Percentiles rank a stretch among this genome's conserved stretches.
phyloP scores from a whole-genome alignment of 2,888 invertebrate species.

The Synergus laeviventris region DNA sequence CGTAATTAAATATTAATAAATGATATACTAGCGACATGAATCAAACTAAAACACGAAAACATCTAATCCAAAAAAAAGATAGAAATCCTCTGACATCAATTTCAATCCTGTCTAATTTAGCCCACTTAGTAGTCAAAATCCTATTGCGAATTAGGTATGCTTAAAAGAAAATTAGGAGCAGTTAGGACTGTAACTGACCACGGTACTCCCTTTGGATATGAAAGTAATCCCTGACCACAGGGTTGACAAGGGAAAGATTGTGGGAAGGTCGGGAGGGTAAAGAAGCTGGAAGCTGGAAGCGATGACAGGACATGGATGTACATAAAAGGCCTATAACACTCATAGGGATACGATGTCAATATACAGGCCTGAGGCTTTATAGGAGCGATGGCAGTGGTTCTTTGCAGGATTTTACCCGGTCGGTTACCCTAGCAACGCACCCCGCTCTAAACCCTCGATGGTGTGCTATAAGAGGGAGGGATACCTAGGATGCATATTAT shows the following conservation, averaged over 20 bases:
- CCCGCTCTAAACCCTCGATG: constrained; percentile 58
- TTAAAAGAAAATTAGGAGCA: constrained; percentile 13
- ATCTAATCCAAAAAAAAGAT: too few species aligned
- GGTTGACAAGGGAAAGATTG: constrained; percentile 21
- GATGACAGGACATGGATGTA: constrained; percentile 34
- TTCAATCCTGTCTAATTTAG: not conserved
- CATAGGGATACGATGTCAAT: constrained; percentile 54
- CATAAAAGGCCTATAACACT: constrained; percentile 37
- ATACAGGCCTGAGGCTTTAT: constrained; percentile 55
- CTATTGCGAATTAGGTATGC: not conserved
- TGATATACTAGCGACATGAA: not conserved
- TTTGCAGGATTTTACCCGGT: constrained; percentile 75
- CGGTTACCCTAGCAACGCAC: constrained; percentile 74
- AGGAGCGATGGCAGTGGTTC: constrained; percentile 68
- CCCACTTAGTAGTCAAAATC: not conserved
- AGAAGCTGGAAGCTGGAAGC: constrained; percentile 45
- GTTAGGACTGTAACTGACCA: constrained; percentile 27
- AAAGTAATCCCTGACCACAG: constrained; percentile 32
- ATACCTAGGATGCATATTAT: constrained; percentile 75
- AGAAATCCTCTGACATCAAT: too few species aligned
- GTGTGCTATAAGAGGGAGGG: constrained; percentile 54
- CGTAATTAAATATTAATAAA: not conserved
- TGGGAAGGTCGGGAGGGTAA: constrained; percentile 47
- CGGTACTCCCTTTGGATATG: constrained; percentile 1
- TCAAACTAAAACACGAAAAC: not conserved